These are phyloP conservation scores for Dryas iulia DNA, from an alignment of 1,140 invertebrate genomes.

Conservation along the genomic window DNA sequence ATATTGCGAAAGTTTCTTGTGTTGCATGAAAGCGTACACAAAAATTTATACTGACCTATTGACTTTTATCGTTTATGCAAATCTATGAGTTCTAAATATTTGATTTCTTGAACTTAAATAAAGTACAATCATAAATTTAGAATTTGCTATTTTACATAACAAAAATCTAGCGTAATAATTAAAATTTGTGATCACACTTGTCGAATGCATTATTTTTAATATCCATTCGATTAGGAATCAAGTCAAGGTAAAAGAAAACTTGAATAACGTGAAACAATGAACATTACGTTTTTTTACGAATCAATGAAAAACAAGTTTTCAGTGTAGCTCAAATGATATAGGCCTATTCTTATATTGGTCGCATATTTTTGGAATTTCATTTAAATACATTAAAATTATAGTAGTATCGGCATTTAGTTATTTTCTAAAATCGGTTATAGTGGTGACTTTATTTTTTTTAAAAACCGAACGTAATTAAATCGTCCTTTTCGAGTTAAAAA, in stretches of 20 bases:
- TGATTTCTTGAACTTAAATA: not conserved
- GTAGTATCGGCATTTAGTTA: too few relatives aligned
- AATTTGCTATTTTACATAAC: not conserved
- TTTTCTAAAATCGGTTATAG: too few relatives aligned
- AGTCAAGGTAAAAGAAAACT: not conserved
- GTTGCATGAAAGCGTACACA: constrained; percentile 9
- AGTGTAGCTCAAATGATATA: not conserved
- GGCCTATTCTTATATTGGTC: too few relatives aligned
- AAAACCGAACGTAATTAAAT: not conserved
- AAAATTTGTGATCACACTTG: not conserved
- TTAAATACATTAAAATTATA: too few relatives aligned
- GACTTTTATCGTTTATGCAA: not conserved
- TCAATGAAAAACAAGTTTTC: not conserved
- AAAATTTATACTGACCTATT: constrained; percentile 7
- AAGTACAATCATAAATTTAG: not conserved
- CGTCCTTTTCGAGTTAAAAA: not conserved
- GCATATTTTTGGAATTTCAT: too few relatives aligned
- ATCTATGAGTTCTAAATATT: not conserved
- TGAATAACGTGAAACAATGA: constrained; percentile 1
- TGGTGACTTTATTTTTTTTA: not conserved
- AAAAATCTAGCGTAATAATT: too few relatives aligned
- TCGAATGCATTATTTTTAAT: not conserved
- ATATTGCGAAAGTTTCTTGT: constrained; percentile 59
- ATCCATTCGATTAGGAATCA: not conserved
- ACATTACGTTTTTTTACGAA: not conserved